phyloP scores from a whole-genome alignment of 2,888 invertebrate species.

The Oxycera nigricornis region DNA sequence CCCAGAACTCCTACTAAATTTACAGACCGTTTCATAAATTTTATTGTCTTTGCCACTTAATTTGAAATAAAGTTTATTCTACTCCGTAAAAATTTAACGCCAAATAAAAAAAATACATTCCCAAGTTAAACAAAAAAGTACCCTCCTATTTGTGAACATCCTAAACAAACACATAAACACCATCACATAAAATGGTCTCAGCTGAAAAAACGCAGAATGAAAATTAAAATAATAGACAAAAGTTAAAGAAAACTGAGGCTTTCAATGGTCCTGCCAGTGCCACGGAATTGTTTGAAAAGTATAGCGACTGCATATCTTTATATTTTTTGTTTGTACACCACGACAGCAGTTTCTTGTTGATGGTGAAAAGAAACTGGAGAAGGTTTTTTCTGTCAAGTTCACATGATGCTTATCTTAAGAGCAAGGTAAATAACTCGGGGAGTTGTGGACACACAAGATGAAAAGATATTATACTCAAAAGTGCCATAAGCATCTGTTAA shows the following conservation, averaged over 20 bases:
- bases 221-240: constrained; percentile 29
- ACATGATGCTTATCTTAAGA: constrained; percentile 17
- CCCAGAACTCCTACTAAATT: too few species aligned
- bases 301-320: too few species aligned
- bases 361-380: not conserved
- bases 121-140: too few species aligned
- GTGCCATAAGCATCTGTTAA: not conserved
- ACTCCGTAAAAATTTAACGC: not conserved
- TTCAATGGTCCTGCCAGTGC: not conserved
- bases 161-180: not conserved
- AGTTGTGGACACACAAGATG: not conserved
- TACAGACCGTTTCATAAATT: too few species aligned
- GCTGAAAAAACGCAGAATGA: constrained; percentile 9
- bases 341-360: not conserved
- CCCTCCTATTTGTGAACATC: not conserved
- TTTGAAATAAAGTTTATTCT: not conserved
- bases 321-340: not conserved
- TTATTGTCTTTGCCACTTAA: not conserved
- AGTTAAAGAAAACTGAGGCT: not conserved
- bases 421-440: constrained; percentile 17
- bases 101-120: constrained; percentile 2
- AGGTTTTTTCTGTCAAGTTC: not conserved
- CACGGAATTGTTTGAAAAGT: not conserved
- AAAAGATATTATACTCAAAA: constrained; percentile 11
- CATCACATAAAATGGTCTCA: not conserved